Evolutionary conservation across 2,797 vertebrate species (phyloP), one percentile per base, ranked within the genome.

Genomic region (Anguilla pacifica): DNA sequence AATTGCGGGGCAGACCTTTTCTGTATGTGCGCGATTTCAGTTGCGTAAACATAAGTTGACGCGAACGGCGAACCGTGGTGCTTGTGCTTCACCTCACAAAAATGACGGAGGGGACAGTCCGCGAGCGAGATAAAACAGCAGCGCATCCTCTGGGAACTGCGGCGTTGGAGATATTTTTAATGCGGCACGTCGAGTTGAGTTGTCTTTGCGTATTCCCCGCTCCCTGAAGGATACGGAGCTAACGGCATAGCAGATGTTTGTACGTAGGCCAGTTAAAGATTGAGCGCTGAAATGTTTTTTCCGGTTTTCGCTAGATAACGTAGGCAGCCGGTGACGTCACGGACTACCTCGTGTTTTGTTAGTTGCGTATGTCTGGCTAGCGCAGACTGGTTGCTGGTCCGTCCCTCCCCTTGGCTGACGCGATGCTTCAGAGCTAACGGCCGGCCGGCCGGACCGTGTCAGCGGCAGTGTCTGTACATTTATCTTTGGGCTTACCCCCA

Each of bases 261-360:
- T 86, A 87, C 83, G 82, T 53, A 84, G 61, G 84, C 51, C 13
- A 74, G 53, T 46, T 11, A 4, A n/a, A 22, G 17, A 35, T 85
- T 85, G 22, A 43, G 13, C 15, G 35, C 9, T 51, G 49, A 5
- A 51, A 13, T 17, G 3, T 39, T 77, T 77, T 77, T 7, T 39
- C 46, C 10, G 83, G n/a, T 86, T 25, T 55, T 25, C 31, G 39
- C 39, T 77, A 31, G 35, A 86, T 89, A 89, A 61, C 85, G 57
- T 51, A 28, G 64, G 67, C 35, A 87, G 67, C 82, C 64, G 79
- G 11, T 81, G 46, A 86, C 87, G 87, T 87, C 86, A 86, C 57
- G 39, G 64, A 19, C 51, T 55, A 67, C 82, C 43, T 19, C 15
- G 6, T 81, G 64, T 57, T 70, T 43, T 28, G 15, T 49, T 51